Percentiles rank a stretch among this genome's conserved stretches.
These are phyloP conservation scores for Cheirogaleus medius DNA, from an alignment of 2,113 vertebrate species.

Conservation along the genomic window DNA sequence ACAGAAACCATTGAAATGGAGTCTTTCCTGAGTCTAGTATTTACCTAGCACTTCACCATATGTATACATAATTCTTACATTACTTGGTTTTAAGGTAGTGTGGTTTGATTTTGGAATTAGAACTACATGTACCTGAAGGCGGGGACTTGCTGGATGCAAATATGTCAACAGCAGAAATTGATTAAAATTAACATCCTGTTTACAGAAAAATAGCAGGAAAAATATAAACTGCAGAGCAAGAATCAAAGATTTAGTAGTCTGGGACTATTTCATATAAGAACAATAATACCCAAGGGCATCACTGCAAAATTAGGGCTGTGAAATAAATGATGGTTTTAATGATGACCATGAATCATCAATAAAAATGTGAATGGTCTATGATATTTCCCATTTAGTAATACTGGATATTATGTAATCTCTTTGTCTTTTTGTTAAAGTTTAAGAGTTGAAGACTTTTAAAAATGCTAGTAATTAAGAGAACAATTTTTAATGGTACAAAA, in stretches of 20 bases:
- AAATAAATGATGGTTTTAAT: constrained; percentile 48
- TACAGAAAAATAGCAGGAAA: neutral
- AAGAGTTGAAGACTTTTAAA: neutral
- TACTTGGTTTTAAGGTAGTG: neutral
- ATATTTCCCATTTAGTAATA: constrained; percentile 24
- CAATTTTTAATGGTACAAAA: neutral
- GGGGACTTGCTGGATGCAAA: neutral
- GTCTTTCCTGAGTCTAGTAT: neutral
- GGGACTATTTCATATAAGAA: neutral
- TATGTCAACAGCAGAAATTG: neutral
- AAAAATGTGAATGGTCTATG: constrained; percentile 31
- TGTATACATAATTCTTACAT: neutral
- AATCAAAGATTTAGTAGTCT: constrained; percentile 32
- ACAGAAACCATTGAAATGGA: neutral
- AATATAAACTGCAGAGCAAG: neutral
- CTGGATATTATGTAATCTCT: neutral
- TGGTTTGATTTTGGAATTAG: neutral
- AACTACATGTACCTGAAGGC: neutral
- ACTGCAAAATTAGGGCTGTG: neutral
- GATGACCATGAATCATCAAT: constrained; percentile 25
- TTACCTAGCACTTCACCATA: neutral
- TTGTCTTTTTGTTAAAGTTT: neutral
- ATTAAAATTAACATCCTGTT: neutral
- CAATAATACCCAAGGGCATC: constrained; percentile 8
- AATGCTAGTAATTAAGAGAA: neutral